Percentiles rank a stretch among this genome's conserved stretches.
Conservation (phyloP, 2,797 vertebrate genomes). For the Halcyon badia region DNA sequence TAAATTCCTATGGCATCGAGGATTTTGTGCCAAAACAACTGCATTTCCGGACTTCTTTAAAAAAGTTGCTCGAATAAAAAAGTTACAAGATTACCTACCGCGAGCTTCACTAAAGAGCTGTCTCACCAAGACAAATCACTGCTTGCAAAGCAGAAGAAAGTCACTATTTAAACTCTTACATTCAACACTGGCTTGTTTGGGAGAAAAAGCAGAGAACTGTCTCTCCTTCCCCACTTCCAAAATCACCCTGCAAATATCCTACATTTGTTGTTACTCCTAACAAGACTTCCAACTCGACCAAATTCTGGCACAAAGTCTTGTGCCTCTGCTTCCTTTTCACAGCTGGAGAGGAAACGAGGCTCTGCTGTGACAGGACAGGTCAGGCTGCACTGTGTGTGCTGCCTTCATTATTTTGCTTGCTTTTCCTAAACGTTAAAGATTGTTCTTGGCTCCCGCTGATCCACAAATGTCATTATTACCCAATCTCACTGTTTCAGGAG, state of each 20-base stretch:
- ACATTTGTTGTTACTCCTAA: neutral
- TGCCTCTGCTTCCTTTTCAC: neutral
- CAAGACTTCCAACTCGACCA: neutral
- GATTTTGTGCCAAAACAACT: neutral
- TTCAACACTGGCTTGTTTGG: neutral
- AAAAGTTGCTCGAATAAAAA: neutral
- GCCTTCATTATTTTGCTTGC: neutral
- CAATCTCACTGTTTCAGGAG: neutral
- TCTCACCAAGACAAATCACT: neutral
- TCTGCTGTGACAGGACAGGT: neutral
- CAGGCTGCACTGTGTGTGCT: neutral
- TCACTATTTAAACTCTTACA: fast-evolving
- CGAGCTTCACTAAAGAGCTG: neutral
- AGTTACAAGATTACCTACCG: neutral
- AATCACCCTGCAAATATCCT: neutral
- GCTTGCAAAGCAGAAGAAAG: neutral
- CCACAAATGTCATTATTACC: neutral
- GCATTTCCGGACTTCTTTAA: neutral
- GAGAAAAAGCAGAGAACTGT: fast-evolving
- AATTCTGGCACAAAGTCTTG: neutral
- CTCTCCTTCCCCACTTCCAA: neutral
- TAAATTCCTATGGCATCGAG: neutral
- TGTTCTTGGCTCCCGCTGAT: neutral
- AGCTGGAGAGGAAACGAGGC: constrained; percentile 1
- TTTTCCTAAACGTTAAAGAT: neutral